Percentiles rank a stretch among this genome's conserved stretches.
phyloP scores from a whole-genome alignment of 2,797 vertebrate genomes.

The Kryptopterus vitreolus region DNA sequence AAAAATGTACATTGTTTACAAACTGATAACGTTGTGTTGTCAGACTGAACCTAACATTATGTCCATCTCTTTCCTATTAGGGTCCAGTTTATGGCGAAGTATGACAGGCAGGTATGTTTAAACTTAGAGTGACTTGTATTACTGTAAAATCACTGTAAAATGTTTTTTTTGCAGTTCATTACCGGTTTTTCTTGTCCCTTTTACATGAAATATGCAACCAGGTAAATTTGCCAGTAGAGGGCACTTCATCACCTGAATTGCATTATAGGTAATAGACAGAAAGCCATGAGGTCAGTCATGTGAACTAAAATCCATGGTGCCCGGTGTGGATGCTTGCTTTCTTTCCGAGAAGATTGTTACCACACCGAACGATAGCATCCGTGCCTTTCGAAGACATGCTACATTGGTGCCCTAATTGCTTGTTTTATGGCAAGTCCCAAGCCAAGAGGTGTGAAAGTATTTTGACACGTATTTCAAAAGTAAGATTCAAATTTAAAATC shows the following conservation, averaged over 20 bases:
- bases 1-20: background rate
- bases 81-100: constrained; percentile 80
- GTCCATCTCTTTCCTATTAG: constrained; percentile 67
- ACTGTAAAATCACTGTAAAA: background rate
- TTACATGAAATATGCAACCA: constrained; percentile 2
- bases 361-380: background rate
- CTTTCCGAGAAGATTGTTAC: background rate
- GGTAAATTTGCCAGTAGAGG: constrained; percentile 40
- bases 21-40: background rate
- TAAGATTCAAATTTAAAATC: background rate
- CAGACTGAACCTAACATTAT: background rate
- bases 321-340: background rate
- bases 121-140: background rate
- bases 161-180: constrained; percentile 5
- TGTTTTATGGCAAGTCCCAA: background rate
- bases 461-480: background rate
- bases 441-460: background rate
- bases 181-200: background rate
- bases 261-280: background rate
- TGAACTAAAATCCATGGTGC: background rate
- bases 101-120: constrained; percentile 83
- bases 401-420: background rate
- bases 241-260: constrained; percentile 2
- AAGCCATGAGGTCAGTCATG: constrained; percentile 24
- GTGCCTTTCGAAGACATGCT: background rate